Evolutionary conservation across 2,888 invertebrate species (phyloP), one percentile per base, ranked within the genome.

Genomic region (Rhodophaea formosa): DNA sequence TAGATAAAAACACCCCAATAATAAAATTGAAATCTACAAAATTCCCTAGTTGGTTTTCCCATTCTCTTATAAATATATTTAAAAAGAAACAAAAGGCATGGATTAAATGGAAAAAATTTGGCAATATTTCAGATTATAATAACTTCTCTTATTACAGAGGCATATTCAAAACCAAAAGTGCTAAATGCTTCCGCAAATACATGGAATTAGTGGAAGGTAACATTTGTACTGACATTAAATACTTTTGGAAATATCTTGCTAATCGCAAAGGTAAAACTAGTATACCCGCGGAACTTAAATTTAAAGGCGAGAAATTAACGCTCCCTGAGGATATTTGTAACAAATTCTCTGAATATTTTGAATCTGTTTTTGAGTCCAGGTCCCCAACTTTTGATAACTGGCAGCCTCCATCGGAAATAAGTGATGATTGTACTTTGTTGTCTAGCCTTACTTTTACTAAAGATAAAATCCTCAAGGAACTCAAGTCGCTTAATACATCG

Each of bases 261-360:
- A n/a, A n/a, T n/a, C n/a, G n/a, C 52, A 17, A 30, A 52, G 16
- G 39, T 52, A 35, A 52, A 32, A 39, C 35, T 17, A 39, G 30
- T 16, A 15, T 39, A 16, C 52, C 52, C 7, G 39, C 39, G 0
- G 8, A 32, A 5, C 39, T 52, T 39, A 39, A 16, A 8, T 52
- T 17, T 17, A 39, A 16, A 39, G 52, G 30, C 14, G n/a, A 43
- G 2, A 43, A 14, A 43, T 43, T 14, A 14, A 43, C 10, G 1
- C n/a, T 14, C n/a, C 43, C 43, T 14, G 43, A 43, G n/a, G 14
- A 14, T 6, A 43, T 43, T 5, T 43, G 43, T 14, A 14, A 43
- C 6, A 43, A 14, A 14, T 43, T 43, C 14, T 43, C 43, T n/a
- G 43, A 43, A 5, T 43, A 43, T 14, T 43, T 43, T 30, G 7